A percentile compares a stretch with the other conserved stretches of the same genome.
These are phyloP conservation scores for Parotocinclus haroldoi DNA, from an alignment of 2,797 vertebrate genomes.

Conservation along the genomic window DNA sequence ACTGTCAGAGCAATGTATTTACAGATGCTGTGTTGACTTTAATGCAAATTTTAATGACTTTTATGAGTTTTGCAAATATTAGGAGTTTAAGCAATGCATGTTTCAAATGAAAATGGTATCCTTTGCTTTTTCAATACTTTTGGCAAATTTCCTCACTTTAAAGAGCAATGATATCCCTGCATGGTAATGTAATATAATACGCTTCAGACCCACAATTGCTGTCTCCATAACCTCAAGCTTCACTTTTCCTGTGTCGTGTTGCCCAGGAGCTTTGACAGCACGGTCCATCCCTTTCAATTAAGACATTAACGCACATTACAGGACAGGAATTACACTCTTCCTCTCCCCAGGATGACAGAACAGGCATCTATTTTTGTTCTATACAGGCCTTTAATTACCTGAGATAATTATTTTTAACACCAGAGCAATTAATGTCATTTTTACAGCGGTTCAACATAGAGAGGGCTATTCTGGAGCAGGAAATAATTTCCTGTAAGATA, in stretches of 20 bases:
- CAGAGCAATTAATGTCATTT: constrained; percentile 75
- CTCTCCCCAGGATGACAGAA: constrained; percentile 59
- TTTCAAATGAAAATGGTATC: no score
- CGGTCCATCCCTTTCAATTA: constrained; percentile 73
- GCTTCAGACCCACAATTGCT: constrained; percentile 47
- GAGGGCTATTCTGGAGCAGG: constrained; percentile 19
- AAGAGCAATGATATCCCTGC: no score
- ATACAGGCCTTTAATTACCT: constrained; percentile 78
- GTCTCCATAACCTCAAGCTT: constrained; percentile 40
- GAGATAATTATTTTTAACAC: constrained; percentile 79
- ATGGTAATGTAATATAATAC: constrained; percentile 29
- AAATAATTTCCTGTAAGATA: constrained; percentile 1
- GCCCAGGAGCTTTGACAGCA: constrained; percentile 61
- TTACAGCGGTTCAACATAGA: constrained; percentile 54
- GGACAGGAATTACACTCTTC: constrained; percentile 64
- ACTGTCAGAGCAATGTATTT: no score
- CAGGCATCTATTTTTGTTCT: constrained; percentile 57
- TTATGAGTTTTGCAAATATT: no score
- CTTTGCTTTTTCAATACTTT: no score
- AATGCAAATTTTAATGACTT: no score
- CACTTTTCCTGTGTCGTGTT: constrained; percentile 44
- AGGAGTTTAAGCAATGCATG: no score
- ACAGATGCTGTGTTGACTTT: no score
- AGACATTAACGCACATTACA: constrained; percentile 70
- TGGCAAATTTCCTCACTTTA: no score